Evolutionary conservation across 2,888 invertebrate genomes (phyloP), one percentile per base, ranked within the genome.

Genomic region (Neuroscelio doddi): DNA sequence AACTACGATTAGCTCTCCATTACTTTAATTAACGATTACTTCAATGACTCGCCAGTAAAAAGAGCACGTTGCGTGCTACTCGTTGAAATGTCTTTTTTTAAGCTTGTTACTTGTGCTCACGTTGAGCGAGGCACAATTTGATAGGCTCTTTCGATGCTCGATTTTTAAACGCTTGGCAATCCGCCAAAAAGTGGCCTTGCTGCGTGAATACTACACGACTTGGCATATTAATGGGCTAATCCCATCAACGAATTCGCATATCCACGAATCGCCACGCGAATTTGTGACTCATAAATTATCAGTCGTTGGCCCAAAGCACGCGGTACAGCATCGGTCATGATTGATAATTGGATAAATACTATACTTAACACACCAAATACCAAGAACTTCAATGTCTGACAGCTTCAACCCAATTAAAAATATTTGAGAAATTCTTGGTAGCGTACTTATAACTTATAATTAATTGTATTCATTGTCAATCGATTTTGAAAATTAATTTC

Each of bases 171-270:
- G 57, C 44, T 41, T 64, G 63, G 63, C 57, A 52, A 15, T 17
- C 38, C 52, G 63, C 63, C 63, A 64, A 64, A 57, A 64, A 42
- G 47, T 44, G 57, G 57, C 57, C 52, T 38, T 44, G 49, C 10
- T 26, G 50, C 24, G 55, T 45, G 44, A 34, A 9, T 34, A 27
- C 42, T 36, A 50, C 51, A 56, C 42, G 51, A 34, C 30, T 51
- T 32, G 26, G 10, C 12, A 12, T 14, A 41, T 41, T 41, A 41
- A 41, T n/a, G 21, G 14, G 24, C 30, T 30, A 41, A 56, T 57
- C 51, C 44, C 52, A 47, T 44, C 46, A 14, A 3, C 15, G 30
- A 26, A 16, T 14, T 29, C 30, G n/a, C 27, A 24, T 34, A 30
- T 30, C 8, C 30, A 5, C 21, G 21, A 5, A 21, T 21, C 21